These are phyloP conservation scores for Eudorcas thomsonii DNA, from an alignment of 2,113 vertebrate species.

Conservation along the genomic window DNA sequence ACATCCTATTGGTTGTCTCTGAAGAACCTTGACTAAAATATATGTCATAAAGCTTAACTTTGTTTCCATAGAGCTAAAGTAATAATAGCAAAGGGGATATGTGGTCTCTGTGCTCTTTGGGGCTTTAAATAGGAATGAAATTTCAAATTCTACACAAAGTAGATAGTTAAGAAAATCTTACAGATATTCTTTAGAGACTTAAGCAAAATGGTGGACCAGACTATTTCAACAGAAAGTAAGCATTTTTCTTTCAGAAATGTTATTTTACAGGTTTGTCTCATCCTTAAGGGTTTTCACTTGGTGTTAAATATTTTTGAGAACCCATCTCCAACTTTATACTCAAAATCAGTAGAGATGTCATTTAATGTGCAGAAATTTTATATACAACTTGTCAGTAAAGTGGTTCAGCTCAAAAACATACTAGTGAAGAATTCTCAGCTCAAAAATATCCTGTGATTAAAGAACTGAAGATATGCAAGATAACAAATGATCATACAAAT, in stretches of 20 bases:
- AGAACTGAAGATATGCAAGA: background rate
- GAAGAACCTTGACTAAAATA: background rate
- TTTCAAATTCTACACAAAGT: slow-evolving; percentile 4
- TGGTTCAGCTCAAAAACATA: background rate
- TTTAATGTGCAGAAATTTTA: background rate
- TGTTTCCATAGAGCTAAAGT: background rate
- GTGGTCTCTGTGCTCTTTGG: background rate
- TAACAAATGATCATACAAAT: background rate
- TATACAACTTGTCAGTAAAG: background rate
- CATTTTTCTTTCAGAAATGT: background rate
- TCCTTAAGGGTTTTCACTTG: background rate
- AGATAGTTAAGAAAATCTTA: background rate
- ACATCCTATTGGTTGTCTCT: background rate
- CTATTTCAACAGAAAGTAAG: background rate
- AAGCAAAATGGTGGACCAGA: background rate
- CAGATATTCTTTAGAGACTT: background rate
- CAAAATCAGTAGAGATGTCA: background rate
- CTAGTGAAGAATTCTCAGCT: background rate
- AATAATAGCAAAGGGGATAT: background rate
- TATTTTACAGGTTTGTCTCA: background rate
- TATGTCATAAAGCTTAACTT: background rate
- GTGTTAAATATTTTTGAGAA: slow-evolving; percentile 11
- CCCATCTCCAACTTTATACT: background rate
- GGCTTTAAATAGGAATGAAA: background rate
- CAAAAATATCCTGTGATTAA: background rate